Conservation (phyloP, 2,113 vertebrate genomes). For the Vulpes lagopus region DNA sequence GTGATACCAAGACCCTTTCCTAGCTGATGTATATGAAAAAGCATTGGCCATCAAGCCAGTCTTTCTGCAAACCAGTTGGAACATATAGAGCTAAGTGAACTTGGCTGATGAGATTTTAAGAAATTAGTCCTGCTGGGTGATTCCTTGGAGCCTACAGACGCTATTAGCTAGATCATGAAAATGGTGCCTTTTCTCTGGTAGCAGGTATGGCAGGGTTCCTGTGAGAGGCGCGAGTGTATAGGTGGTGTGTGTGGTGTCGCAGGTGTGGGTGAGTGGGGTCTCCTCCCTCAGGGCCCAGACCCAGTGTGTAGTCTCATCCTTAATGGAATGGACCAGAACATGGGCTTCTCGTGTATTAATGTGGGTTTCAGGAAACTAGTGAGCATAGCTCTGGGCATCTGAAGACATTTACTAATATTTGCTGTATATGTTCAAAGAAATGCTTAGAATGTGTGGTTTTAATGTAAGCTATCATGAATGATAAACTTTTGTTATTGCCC, state of each 20-base stretch:
- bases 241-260: neutral
- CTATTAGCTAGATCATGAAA: neutral
- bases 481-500: neutral
- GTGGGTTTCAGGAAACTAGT: neutral
- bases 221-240: neutral
- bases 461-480: neutral
- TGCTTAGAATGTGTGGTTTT: neutral
- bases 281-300: neutral
- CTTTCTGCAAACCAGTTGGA: neutral
- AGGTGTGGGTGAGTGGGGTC: neutral
- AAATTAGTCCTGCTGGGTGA: neutral
- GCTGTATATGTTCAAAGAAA: neutral
- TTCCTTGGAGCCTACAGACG: neutral
- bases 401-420: neutral
- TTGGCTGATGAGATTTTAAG: neutral
- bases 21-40: neutral
- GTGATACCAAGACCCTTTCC: neutral
- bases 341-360: neutral
- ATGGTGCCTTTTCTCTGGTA: neutral
- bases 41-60: neutral
- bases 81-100: neutral
- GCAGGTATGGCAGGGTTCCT: neutral
- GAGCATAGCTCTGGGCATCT: too few species aligned
- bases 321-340: accelerated
- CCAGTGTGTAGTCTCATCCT: neutral